Evolutionary conservation across 2,113 vertebrate species (phyloP), one percentile per base, ranked within the genome.

Genomic region (Apteryx owenii): DNA sequence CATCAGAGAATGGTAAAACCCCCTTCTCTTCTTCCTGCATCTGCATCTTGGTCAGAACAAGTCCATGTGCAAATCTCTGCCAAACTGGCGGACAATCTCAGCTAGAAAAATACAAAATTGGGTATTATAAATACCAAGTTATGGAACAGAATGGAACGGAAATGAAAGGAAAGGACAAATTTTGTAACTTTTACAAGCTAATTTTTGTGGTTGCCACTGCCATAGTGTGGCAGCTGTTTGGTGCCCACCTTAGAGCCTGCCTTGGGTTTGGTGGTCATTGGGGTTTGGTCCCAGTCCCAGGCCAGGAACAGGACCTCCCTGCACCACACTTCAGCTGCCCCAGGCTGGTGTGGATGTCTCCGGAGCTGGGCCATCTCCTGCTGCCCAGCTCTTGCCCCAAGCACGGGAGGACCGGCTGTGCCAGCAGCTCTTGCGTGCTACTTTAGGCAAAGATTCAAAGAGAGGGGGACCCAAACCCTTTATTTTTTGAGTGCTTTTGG

Each of bases 391-490:
- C 48, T 80, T 3, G 0, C 7, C 29, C 58, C 8, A 20, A 12
- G 7, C 21, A 58, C 9, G 22, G 11, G 2, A 7, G 0, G n/a
- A 17, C 16, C 18, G 56, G 3, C 8, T 36, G 21, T 62, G 10
- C 13, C 6, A 23, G 53, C 25, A 46, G 10, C 2, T 54, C 11
- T 69, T 8, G 2, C 0, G 0, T 50, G 40, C 12, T 70, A 2
- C 18, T 44, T 4, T 38, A 36, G 38, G 40, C 23, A 62, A 73
- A 53, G 46, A 36, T 22, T 58, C 6, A 46, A 7, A 6, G 23
- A 54, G 5, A 5, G 26, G 42, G 44, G 9, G 91, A 71, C 1
- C 9, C 18, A 58, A 65, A 7, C 3, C 2, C 1, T 16, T 33
- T 48, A 20, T 17, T 29, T 51, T 53, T 10, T 4, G 18, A 54